phyloP scores from a whole-genome alignment of 2,888 invertebrate genomes.

The Autographa gamma region DNA sequence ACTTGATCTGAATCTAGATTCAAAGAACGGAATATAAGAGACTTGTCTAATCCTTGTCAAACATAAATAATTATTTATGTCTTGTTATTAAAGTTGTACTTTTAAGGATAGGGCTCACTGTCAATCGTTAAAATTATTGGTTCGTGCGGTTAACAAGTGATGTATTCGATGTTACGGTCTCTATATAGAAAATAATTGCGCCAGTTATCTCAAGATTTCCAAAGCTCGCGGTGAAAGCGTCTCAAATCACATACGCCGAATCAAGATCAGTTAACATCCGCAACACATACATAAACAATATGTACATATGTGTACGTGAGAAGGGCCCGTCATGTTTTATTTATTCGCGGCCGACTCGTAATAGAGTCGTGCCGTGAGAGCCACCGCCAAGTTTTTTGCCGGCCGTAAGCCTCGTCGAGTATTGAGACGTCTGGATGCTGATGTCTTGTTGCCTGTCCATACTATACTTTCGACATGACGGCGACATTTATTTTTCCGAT shows the following conservation, averaged over 20 bases:
- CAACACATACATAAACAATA: constrained; percentile 75
- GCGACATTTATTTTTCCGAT: constrained; percentile 80
- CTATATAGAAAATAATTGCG: constrained; percentile 63
- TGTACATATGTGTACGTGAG: constrained; percentile 82
- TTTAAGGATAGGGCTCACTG: constrained; percentile 23
- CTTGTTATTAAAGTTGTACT: constrained; percentile 1
- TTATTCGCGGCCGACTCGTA: constrained; percentile 86
- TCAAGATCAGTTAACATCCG: constrained; percentile 85
- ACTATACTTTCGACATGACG: constrained; percentile 83
- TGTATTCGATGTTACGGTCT: constrained; percentile 42
- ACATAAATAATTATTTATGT: constrained; percentile 4
- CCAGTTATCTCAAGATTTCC: constrained; percentile 60
- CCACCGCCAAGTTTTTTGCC: constrained; percentile 86
- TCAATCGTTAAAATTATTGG: constrained; percentile 35
- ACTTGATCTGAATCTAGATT: constrained; percentile 50
- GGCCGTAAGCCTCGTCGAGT: constrained; percentile 77
- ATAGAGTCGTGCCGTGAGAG: constrained; percentile 89
- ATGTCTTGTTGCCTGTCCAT: constrained; percentile 86
- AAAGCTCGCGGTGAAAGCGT: constrained; percentile 74
- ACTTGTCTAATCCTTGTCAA: background rate
- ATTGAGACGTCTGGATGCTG: constrained; percentile 88
- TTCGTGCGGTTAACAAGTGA: constrained; percentile 50
- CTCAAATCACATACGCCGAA: constrained; percentile 83
- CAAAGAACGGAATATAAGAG: constrained; percentile 12
- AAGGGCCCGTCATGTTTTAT: constrained; percentile 89